Conservation (phyloP, 2,797 vertebrate species). For the Pipistrellus nathusii region DNA sequence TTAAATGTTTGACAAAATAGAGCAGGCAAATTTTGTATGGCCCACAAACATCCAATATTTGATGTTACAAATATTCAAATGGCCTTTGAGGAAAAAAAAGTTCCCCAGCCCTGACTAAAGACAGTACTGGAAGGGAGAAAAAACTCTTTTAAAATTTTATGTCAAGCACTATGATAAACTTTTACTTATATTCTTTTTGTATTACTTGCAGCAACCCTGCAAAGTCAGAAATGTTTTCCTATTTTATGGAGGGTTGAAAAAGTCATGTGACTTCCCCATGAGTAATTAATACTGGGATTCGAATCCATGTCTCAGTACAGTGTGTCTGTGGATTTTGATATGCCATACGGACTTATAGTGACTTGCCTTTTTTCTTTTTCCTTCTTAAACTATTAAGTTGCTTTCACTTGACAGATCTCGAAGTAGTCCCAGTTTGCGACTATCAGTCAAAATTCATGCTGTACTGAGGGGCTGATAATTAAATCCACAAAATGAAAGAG, state of each 20-base stretch:
- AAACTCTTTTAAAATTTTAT: not conserved
- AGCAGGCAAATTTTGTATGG: too few species aligned
- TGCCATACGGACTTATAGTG: not conserved
- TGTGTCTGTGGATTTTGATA: not conserved
- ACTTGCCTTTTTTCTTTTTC: not conserved
- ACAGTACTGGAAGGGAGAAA: not conserved
- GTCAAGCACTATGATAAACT: not conserved
- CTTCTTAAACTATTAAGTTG: slow-evolving; percentile 4
- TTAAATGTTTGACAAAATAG: too few species aligned
- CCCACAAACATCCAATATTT: too few species aligned
- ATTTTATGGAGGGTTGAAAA: not conserved
- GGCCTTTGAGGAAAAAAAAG: too few species aligned
- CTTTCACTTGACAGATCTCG: not conserved
- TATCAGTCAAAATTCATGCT: not conserved
- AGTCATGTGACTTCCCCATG: not conserved
- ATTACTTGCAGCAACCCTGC: not conserved
- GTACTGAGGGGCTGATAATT: slow-evolving; percentile 1
- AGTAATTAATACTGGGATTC: not conserved
- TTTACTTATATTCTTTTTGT: not conserved
- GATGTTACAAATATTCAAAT: too few species aligned
- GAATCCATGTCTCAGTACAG: not conserved
- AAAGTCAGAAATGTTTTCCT: not conserved
- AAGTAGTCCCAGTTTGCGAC: not conserved
- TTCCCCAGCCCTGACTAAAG: too few species aligned
- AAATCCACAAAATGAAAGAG: slow-evolving; percentile 33